Conservation (phyloP, 2,113 vertebrate species). For the Carassius carassius region DNA sequence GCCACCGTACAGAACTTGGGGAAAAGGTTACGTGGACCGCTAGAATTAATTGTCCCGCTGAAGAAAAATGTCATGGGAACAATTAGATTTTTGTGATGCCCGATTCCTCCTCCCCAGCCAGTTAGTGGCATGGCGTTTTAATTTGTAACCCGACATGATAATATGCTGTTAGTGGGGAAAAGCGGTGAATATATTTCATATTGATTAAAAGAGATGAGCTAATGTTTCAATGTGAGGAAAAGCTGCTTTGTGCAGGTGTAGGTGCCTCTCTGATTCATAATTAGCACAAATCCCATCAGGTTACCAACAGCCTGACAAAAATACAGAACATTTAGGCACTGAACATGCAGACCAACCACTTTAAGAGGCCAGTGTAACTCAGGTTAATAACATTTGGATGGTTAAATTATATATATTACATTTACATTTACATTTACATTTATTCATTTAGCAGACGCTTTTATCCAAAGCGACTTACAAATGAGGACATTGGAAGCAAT, state of each 20-base stretch:
- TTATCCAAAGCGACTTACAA: no score
- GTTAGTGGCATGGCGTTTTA: conserved; percentile 76
- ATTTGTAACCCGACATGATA: conserved; percentile 80
- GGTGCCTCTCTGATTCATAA: conserved; percentile 19
- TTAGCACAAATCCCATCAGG: neutral
- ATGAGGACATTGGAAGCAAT: no score
- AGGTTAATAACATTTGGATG: neutral
- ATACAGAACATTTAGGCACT: neutral
- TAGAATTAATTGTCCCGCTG: conserved; percentile 78
- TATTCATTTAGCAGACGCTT: no score
- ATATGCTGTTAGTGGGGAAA: conserved; percentile 69
- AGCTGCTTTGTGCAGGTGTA: conserved; percentile 25
- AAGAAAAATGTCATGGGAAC: conserved; percentile 78
- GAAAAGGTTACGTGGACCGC: conserved; percentile 80
- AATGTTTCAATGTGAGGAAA: conserved; percentile 50
- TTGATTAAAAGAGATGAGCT: conserved; percentile 73
- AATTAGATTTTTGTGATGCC: conserved; percentile 77
- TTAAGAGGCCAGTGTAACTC: neutral
- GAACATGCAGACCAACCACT: neutral
- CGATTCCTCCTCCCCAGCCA: conserved; percentile 72
- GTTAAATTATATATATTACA: neutral
- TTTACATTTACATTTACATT: no score
- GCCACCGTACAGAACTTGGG: conserved; percentile 72
- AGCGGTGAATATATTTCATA: conserved; percentile 73
- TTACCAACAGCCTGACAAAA: neutral